Conservation (phyloP, 92 coral and sea anemone species). For the Ricordea florida region DNA sequence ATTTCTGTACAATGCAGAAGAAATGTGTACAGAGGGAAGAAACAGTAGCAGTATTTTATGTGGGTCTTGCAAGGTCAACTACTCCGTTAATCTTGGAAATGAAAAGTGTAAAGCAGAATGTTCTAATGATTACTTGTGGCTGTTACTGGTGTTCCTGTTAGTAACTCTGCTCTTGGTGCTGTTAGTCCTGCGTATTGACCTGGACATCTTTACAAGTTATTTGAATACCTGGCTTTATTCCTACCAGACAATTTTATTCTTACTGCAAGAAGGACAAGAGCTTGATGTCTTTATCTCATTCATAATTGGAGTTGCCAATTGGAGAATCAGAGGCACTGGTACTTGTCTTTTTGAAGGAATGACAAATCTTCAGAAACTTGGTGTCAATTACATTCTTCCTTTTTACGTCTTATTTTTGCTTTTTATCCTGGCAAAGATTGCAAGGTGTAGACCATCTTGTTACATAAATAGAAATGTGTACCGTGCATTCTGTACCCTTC, state of each 20-base stretch:
- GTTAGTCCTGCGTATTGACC: slow-evolving; percentile 67
- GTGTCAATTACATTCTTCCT: slow-evolving; percentile 72
- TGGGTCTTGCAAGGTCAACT: slow-evolving; percentile 68
- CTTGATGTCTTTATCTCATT: slow-evolving; percentile 71
- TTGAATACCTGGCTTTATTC: slow-evolving; percentile 90
- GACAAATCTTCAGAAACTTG: slow-evolving; percentile 76
- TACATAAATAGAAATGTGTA: slow-evolving; percentile 80
- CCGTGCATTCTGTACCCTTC: slow-evolving; percentile 71
- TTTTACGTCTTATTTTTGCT: slow-evolving; percentile 67
- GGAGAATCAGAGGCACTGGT: slow-evolving; percentile 46
- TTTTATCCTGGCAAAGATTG: slow-evolving; percentile 60
- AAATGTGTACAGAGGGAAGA: slow-evolving; percentile 68
- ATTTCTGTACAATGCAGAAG: slow-evolving; percentile 16
- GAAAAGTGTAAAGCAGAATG: slow-evolving; percentile 59
- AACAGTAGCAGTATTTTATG: slow-evolving; percentile 62
- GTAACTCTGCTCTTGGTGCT: slow-evolving; percentile 56
- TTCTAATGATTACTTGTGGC: slow-evolving; percentile 55
- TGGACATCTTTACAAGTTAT: slow-evolving; percentile 82
- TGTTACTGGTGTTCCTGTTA: slow-evolving; percentile 49
- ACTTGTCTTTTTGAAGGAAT: slow-evolving; percentile 68
- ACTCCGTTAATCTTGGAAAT: slow-evolving; percentile 66
- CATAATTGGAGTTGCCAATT: slow-evolving; percentile 75
- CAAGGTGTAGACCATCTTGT: slow-evolving; percentile 68
- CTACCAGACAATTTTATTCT: slow-evolving; percentile 73
- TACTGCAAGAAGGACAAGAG: slow-evolving; percentile 57